phyloP scores from a whole-genome alignment of 2,888 invertebrate genomes.

The Chloroclystis v-ata region DNA sequence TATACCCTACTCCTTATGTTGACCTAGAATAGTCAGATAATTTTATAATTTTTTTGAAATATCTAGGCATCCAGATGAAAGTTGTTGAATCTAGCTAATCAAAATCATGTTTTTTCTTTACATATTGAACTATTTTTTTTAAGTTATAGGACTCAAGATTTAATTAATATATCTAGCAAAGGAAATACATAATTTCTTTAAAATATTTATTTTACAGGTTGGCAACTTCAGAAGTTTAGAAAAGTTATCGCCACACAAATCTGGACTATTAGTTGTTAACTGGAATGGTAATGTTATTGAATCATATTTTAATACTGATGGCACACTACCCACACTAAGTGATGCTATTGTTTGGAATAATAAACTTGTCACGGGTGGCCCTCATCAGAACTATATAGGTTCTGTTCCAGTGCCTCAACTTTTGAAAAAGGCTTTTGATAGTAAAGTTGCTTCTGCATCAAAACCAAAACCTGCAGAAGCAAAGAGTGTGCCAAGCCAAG shows the following conservation, averaged over 20 bases:
- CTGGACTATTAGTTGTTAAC: conserved; percentile 82
- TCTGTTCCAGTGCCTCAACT: conserved; percentile 79
- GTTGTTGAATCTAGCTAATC: too few relatives aligned
- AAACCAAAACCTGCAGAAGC: conserved; percentile 34
- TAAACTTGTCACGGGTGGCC: conserved; percentile 82
- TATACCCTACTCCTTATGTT: conserved; percentile 19
- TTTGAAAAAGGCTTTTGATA: conserved; percentile 58
- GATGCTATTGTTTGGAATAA: conserved; percentile 83
- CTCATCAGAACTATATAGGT: conserved; percentile 80
- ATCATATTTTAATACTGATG: conserved; percentile 81
- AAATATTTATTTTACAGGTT: conserved; percentile 64
- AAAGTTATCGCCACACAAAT: conserved; percentile 55
- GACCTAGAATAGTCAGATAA: too few relatives aligned
- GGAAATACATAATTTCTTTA: background rate
- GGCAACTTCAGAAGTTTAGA: conserved; percentile 79
- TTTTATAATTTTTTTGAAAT: too few relatives aligned
- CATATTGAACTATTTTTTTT: too few relatives aligned
- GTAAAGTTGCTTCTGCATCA: conserved; percentile 20
- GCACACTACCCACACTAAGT: conserved; percentile 73
- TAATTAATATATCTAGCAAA: too few relatives aligned
- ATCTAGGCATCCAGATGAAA: too few relatives aligned
- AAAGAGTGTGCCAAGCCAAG: too few relatives aligned
- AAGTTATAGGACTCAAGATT: too few relatives aligned
- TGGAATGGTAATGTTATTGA: conserved; percentile 85
- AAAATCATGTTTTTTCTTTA: too few relatives aligned